Conservation (phyloP, 1,140 invertebrate species). For the Popillia japonica region DNA sequence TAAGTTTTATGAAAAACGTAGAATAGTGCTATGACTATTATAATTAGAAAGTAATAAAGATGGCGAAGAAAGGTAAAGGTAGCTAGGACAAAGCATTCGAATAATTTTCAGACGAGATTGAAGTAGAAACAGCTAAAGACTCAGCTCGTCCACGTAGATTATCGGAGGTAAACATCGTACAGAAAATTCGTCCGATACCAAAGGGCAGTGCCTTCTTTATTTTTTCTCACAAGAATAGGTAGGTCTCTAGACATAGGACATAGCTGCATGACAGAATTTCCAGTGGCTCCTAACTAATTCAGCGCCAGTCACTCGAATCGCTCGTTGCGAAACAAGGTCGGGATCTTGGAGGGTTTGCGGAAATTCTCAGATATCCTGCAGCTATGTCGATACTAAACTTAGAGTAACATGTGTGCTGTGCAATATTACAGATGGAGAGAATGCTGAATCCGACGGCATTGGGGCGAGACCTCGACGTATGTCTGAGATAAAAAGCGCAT, state of each 20-base stretch:
- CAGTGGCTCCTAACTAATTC: too few species aligned
- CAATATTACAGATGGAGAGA: slow-evolving; percentile 57
- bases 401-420: slow-evolving; percentile 57
- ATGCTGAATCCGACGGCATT: slow-evolving; percentile 68
- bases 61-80: slow-evolving; percentile 21
- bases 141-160: slow-evolving; percentile 86
- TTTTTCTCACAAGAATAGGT: slow-evolving; percentile 94
- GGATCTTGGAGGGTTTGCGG: neutral
- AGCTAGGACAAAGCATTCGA: slow-evolving; percentile 47
- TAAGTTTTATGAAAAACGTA: slow-evolving; percentile 47
- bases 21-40: neutral
- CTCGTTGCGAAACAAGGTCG: too few species aligned
- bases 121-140: slow-evolving; percentile 58
- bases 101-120: slow-evolving; percentile 62
- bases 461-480: slow-evolving; percentile 87
- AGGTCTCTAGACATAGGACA: slow-evolving; percentile 57
- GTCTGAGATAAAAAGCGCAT: slow-evolving; percentile 87
- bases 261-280: slow-evolving; percentile 54
- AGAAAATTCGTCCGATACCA: slow-evolving; percentile 93
- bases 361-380: slow-evolving; percentile 51
- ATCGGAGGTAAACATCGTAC: slow-evolving; percentile 89
- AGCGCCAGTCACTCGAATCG: too few species aligned
- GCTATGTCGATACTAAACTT: slow-evolving; percentile 56
- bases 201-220: slow-evolving; percentile 94
- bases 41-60: slow-evolving; percentile 22